These are phyloP conservation scores for Crotalus helleri DNA, from an alignment of 2,113 vertebrate species.

Conservation along the genomic window DNA sequence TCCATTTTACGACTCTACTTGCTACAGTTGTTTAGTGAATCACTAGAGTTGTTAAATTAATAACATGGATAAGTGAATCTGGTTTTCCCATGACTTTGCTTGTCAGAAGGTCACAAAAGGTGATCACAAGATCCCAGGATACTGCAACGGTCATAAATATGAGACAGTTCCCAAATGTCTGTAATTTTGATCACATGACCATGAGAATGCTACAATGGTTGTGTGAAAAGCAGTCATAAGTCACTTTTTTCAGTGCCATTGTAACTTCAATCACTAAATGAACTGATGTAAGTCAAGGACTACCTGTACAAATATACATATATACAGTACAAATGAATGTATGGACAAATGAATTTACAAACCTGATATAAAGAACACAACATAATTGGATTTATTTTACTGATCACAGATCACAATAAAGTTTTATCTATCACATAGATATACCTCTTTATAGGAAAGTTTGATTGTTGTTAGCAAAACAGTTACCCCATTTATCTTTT, in stretches of 20 bases:
- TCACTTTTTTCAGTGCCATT: neutral
- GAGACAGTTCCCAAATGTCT: neutral
- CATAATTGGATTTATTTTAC: neutral
- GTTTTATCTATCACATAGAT: neutral
- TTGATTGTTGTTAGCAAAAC: neutral
- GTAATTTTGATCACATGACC: neutral
- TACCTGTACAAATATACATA: neutral
- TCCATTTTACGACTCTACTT: neutral
- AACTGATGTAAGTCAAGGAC: neutral
- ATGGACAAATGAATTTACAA: neutral
- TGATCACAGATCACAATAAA: neutral
- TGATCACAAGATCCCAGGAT: neutral
- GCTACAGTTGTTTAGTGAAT: neutral
- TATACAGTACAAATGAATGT: neutral
- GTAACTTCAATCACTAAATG: neutral
- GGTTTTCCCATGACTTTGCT: neutral
- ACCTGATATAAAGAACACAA: neutral
- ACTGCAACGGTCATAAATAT: neutral
- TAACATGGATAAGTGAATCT: neutral
- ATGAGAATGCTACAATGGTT: neutral
- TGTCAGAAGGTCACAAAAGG: neutral
- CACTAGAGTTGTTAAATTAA: too few species aligned
- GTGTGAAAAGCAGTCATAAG: neutral
- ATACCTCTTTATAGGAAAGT: neutral
- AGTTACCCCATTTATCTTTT: neutral